Percentiles rank a stretch among this genome's conserved stretches.
phyloP scores from a whole-genome alignment of 2,797 vertebrate species.

The Coluber constrictor region DNA sequence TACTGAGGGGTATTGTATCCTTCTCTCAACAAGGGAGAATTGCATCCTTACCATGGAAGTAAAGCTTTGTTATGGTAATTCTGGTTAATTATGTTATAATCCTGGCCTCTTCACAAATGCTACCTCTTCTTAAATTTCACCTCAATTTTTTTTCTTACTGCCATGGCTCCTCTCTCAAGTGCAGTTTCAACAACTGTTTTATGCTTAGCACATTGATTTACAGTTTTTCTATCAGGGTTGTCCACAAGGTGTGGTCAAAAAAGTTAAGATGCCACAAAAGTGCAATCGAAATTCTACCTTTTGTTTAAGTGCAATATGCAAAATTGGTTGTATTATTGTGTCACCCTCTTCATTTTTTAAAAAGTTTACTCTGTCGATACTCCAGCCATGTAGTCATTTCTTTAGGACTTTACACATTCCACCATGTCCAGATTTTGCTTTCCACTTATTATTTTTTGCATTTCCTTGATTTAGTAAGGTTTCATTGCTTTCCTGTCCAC shows the following conservation, averaged over 20 bases:
- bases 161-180: background rate
- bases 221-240: background rate
- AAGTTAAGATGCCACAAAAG: background rate
- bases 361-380: background rate
- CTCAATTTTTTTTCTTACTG: background rate
- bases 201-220: background rate
- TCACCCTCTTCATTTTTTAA: background rate
- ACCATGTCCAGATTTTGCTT: too few relatives aligned
- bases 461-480: background rate
- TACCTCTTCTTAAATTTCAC: background rate
- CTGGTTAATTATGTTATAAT: background rate
- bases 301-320: background rate
- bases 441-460: background rate
- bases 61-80: background rate
- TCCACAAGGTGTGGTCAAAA: background rate
- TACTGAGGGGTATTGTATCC: background rate
- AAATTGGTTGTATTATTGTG: background rate
- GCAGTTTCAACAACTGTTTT: background rate
- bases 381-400: too few relatives aligned
- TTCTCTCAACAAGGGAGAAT: background rate
- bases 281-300: background rate
- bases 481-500: background rate
- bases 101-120: background rate
- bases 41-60: background rate
- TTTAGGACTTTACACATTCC: background rate